These are phyloP conservation scores for Drosophila limbata DNA, from an alignment of 2,888 invertebrate species.

Conservation along the genomic window DNA sequence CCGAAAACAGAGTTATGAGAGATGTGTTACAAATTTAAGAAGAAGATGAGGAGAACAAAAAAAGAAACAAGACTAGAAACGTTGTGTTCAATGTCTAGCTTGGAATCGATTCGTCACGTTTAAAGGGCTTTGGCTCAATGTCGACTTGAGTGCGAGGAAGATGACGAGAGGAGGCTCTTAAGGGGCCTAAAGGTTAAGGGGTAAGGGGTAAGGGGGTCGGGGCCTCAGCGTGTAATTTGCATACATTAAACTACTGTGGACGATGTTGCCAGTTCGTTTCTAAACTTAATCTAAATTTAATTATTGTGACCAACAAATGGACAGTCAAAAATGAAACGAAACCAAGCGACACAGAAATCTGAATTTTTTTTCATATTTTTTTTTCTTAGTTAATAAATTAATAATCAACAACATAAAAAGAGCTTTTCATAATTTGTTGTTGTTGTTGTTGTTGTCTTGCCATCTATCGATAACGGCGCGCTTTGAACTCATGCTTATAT, in stretches of 20 bases:
- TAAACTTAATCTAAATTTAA: slow-evolving; percentile 81
- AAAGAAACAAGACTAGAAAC: slow-evolving; percentile 22
- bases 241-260: slow-evolving; percentile 79
- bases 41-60: slow-evolving; percentile 14
- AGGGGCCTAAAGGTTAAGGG: not conserved
- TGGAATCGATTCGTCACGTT: slow-evolving; percentile 76
- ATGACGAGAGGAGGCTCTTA: not conserved
- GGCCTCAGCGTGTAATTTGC: slow-evolving; percentile 73
- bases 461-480: slow-evolving; percentile 59
- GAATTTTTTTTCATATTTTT: slow-evolving; percentile 54
- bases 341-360: slow-evolving; percentile 59
- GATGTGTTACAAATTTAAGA: slow-evolving; percentile 61
- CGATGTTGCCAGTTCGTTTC: slow-evolving; percentile 54
- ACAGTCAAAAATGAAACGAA: slow-evolving; percentile 43
- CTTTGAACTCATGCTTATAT: slow-evolving; percentile 70
- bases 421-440: slow-evolving; percentile 74
- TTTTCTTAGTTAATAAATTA: slow-evolving; percentile 73
- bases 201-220: slow-evolving; percentile 22
- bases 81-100: slow-evolving; percentile 68
- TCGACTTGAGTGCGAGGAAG: slow-evolving; percentile 40
- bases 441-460: slow-evolving; percentile 27
- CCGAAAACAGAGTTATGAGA: slow-evolving; percentile 28
- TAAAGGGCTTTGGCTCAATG: slow-evolving; percentile 76
- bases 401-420: slow-evolving; percentile 75
- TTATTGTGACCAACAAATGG: slow-evolving; percentile 77